phyloP scores from a whole-genome alignment of 2,113 vertebrate genomes.

The Myotis yumanensis region DNA sequence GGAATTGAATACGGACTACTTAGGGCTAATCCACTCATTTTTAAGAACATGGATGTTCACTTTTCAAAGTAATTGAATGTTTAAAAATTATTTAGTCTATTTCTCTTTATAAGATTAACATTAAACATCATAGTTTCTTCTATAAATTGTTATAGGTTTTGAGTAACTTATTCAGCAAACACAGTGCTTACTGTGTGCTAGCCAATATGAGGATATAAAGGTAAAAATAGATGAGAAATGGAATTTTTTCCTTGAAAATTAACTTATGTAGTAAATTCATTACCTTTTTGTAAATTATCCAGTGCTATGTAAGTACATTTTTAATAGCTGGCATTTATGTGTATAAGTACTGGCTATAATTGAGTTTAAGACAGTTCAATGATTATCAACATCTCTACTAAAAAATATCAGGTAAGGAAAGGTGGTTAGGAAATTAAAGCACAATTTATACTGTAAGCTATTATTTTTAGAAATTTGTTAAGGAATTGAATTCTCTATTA shows the following conservation, averaged over 20 bases:
- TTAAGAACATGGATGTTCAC: neutral
- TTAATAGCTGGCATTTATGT: conserved; percentile 8
- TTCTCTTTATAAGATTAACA: conserved; percentile 5
- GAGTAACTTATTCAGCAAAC: conserved; percentile 26
- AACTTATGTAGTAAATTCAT: conserved; percentile 22
- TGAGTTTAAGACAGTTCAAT: conserved; percentile 24
- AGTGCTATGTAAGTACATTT: neutral
- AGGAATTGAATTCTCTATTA: conserved; percentile 28
- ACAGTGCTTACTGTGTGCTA: neutral
- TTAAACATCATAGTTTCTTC: conserved; percentile 19
- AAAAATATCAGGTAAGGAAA: conserved; percentile 35
- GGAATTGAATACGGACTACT: conserved; percentile 10
- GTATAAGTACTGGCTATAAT: neutral
- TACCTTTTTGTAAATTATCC: neutral
- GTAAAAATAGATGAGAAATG: conserved; percentile 21
- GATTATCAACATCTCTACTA: conserved; percentile 5
- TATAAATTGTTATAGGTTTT: neutral
- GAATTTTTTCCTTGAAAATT: conserved; percentile 12
- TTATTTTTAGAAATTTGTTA: conserved; percentile 31
- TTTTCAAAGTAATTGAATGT: conserved; percentile 32
- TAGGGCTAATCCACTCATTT: neutral
- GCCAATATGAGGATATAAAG: neutral
- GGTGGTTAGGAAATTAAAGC: conserved; percentile 39
- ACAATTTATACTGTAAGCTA: neutral
- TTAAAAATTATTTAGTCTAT: conserved; percentile 16